Percentiles rank a stretch among this genome's conserved stretches.
phyloP scores from a whole-genome alignment of 2,888 invertebrate species.

The Oligia fasciuncula region DNA sequence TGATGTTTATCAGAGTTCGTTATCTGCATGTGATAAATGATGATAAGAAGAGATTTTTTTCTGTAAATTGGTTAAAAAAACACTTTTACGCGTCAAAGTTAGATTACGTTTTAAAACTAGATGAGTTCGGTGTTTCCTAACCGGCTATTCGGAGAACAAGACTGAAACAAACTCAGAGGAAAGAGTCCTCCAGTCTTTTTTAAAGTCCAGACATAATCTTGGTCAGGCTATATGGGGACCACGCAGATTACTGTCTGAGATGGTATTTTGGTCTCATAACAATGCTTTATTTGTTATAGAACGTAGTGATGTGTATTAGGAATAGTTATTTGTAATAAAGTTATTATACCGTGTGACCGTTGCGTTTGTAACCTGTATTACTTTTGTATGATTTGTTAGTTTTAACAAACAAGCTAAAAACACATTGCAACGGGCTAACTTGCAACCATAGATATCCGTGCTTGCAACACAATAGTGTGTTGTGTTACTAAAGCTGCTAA shows the following conservation, averaged over 20 bases:
- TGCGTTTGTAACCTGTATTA: slow-evolving; percentile 1
- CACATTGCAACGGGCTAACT: background rate
- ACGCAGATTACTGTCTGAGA: background rate
- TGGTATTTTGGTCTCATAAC: background rate
- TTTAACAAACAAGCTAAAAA: background rate
- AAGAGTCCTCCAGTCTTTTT: too few species aligned
- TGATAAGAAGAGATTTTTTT: background rate
- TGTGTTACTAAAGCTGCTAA: background rate
- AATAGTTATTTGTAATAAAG: background rate
- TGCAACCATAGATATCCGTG: too few species aligned
- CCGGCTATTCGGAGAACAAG: background rate
- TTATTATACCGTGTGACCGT: background rate
- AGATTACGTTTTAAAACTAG: background rate
- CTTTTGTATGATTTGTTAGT: background rate
- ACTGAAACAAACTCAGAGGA: background rate
- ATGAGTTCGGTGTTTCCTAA: background rate
- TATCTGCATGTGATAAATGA: background rate
- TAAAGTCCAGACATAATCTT: background rate
- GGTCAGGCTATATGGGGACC: background rate
- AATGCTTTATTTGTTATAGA: slow-evolving; percentile 10
- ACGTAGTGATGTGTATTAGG: background rate
- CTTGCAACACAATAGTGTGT: too few species aligned
- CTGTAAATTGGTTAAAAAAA: background rate
- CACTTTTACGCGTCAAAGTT: background rate
- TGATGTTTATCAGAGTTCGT: background rate